A percentile compares a stretch with the other conserved stretches of the same genome.
Evolutionary conservation across 2,797 vertebrate genomes (phyloP).

Genomic region (Sebastes vulpes): DNA sequence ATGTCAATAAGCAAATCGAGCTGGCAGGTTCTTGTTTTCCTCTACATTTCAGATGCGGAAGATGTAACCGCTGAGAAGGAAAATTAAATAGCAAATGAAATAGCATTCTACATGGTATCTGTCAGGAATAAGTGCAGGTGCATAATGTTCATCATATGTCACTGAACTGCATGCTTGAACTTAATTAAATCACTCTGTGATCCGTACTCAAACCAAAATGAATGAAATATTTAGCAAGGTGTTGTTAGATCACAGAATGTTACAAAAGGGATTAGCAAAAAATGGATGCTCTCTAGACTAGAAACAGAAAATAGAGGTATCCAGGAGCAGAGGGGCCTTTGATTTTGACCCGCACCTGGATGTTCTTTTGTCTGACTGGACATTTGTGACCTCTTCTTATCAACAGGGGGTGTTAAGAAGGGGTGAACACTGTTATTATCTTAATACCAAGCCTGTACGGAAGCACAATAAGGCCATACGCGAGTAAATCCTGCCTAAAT

Average conservation of each 20-base stretch:
- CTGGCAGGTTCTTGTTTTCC: conserved; percentile 60
- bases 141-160: conserved; percentile 45
- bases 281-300: not conserved
- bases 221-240: conserved; percentile 10
- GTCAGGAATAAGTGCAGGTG: conserved; percentile 36
- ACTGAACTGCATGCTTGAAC: conserved; percentile 50
- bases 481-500: conserved; percentile 27
- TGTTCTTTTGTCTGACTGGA: conserved; percentile 18
- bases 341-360: conserved; percentile 47
- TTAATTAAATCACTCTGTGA: conserved; percentile 30
- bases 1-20: conserved; percentile 75
- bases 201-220: conserved; percentile 20
- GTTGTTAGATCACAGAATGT: conserved; percentile 10
- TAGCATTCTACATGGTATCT: conserved; percentile 28
- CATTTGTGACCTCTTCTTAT: conserved; percentile 39
- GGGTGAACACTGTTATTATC: conserved; percentile 25
- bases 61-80: conserved; percentile 73
- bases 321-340: conserved; percentile 30
- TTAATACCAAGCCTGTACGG: conserved; percentile 17
- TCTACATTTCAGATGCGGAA: conserved; percentile 35
- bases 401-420: conserved; percentile 33
- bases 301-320: not conserved
- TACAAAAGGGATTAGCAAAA: conserved; percentile 9
- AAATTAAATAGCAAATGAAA: conserved; percentile 74
- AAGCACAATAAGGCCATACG: conserved; percentile 31